Evolutionary conservation across 2,113 vertebrate genomes (phyloP).

Genomic region (Eulacestoma nigropectus): DNA sequence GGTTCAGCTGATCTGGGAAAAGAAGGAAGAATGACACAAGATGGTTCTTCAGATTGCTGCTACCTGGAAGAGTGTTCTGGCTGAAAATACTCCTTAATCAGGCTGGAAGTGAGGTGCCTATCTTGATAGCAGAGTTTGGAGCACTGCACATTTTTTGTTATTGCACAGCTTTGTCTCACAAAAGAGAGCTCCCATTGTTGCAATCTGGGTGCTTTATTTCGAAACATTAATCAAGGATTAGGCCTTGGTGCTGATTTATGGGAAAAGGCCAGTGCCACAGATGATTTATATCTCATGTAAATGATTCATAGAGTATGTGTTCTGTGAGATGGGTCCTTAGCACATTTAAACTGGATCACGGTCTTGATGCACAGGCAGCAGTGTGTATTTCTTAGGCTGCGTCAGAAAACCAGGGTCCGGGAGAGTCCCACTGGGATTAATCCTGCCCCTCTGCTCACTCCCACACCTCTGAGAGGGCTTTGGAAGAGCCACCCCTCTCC

Average conservation of each 20-base stretch:
- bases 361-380: fast-evolving
- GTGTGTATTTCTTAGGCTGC: not conserved
- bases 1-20: not conserved
- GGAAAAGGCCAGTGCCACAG: not conserved
- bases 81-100: not conserved
- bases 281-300: not conserved
- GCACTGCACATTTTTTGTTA: not conserved
- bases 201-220: not conserved
- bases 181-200: not conserved
- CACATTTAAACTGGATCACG: fast-evolving
- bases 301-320: not conserved
- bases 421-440: not conserved
- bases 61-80: not conserved
- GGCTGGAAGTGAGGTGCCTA: not conserved
- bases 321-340: not conserved
- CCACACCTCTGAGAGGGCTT: not conserved
- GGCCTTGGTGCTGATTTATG: not conserved
- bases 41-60: not conserved
- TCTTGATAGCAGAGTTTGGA: not conserved
- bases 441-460: not conserved
- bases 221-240: not conserved
- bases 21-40: not conserved
- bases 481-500: not conserved
- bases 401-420: not conserved
- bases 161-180: not conserved